Evolutionary conservation across 2,888 invertebrate genomes (phyloP).

Genomic region (Dysmachus trigonus): DNA sequence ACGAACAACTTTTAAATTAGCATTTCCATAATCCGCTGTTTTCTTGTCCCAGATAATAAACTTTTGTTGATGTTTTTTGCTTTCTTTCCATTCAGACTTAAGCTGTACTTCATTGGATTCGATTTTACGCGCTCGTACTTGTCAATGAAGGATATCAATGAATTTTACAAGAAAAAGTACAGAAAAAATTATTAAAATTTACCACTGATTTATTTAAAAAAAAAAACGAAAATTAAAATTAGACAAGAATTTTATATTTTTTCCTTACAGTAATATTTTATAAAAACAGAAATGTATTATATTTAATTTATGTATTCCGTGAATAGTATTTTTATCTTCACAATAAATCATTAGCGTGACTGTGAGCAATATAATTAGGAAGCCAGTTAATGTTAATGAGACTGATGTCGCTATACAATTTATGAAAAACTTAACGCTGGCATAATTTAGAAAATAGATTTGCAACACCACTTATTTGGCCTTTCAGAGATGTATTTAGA

Average conservation of each 20-base stretch:
- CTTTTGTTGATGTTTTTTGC: background rate
- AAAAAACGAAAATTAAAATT: background rate
- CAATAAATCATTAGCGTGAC: background rate
- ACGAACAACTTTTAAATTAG: background rate
- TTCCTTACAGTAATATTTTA: background rate
- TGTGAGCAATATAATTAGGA: background rate
- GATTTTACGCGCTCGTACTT: background rate
- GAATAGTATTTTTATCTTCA: background rate
- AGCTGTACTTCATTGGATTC: background rate
- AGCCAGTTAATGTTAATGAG: background rate
- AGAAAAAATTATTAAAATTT: background rate
- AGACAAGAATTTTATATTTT: background rate
- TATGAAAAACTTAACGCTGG: background rate
- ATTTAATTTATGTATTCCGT: background rate
- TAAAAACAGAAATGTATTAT: background rate
- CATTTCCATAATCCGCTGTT: background rate
- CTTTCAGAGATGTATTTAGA: too few relatives aligned
- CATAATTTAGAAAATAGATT: background rate
- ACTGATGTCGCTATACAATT: background rate
- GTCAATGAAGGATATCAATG: background rate
- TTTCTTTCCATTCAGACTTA: background rate
- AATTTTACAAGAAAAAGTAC: background rate
- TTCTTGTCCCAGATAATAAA: background rate
- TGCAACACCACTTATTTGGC: background rate
- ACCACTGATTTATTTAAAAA: background rate